Evolutionary conservation across 2,113 vertebrate species (phyloP).

Genomic region (Leptocoma aspasia): DNA sequence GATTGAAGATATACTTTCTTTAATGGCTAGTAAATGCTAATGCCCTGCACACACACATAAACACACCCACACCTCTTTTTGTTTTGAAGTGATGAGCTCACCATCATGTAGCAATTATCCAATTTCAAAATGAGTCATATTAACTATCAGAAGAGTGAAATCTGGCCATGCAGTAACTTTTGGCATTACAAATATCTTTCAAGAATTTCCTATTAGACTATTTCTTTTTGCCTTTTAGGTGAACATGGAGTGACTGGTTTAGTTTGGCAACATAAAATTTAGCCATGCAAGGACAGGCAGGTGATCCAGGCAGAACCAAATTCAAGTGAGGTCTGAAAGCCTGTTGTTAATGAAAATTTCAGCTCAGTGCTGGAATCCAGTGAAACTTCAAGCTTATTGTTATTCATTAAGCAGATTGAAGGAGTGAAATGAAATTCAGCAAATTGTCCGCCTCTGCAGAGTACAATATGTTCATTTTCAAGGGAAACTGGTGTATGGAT

Average conservation of each 20-base stretch:
- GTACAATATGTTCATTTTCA: slow-evolving; percentile 39
- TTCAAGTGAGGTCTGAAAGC: neutral
- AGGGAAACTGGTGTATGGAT: neutral
- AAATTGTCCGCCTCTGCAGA: slow-evolving; percentile 55
- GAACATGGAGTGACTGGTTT: neutral
- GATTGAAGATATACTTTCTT: neutral
- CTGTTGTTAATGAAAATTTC: neutral
- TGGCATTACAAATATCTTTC: neutral
- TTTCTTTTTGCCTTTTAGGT: neutral
- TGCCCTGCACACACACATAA: neutral
- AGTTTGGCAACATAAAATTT: neutral
- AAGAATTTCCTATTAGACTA: neutral
- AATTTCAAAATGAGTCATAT: slow-evolving; percentile 43
- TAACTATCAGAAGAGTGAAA: slow-evolving; percentile 31
- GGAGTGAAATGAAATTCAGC: slow-evolving; percentile 45
- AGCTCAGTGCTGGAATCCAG: neutral
- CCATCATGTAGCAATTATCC: slow-evolving; percentile 30
- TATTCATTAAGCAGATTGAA: slow-evolving; percentile 65
- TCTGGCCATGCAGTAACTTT: neutral
- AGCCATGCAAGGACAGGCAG: neutral
- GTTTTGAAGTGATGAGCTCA: slow-evolving; percentile 47
- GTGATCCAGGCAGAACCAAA: neutral
- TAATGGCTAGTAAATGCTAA: neutral
- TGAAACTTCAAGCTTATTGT: slow-evolving; percentile 41
- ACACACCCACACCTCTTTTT: slow-evolving; percentile 23